phyloP scores from a whole-genome alignment of 2,797 vertebrate genomes.

The Ara ararauna region DNA sequence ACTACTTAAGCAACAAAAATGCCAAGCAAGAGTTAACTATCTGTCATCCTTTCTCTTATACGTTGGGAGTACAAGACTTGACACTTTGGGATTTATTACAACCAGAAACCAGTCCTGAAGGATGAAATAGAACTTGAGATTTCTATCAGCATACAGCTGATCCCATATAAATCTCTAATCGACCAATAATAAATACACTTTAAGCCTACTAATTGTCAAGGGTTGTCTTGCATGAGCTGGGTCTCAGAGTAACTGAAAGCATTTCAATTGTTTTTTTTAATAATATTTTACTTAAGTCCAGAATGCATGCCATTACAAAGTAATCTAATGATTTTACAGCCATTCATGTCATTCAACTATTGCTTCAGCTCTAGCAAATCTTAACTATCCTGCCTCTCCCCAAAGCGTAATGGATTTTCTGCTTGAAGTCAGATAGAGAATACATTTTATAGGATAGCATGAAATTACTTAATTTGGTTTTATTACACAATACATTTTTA shows the following conservation, averaged over 20 bases:
- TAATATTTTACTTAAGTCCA: background rate
- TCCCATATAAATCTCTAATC: fast-evolving
- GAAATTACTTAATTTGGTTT: background rate
- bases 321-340: background rate
- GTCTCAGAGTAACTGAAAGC: background rate
- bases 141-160: background rate
- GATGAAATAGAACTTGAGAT: background rate
- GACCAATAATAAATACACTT: background rate
- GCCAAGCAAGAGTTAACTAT: background rate
- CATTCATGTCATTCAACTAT: background rate
- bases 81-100: background rate
- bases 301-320: background rate
- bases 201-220: background rate
- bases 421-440: background rate
- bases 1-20: background rate
- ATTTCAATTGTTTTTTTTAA: background rate
- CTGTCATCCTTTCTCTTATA: background rate
- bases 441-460: background rate
- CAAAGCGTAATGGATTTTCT: background rate
- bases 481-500: background rate
- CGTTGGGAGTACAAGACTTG: background rate
- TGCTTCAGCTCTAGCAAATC: background rate
- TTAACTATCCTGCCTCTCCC: background rate
- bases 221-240: background rate
- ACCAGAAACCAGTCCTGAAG: background rate